Evolutionary conservation across 2,888 invertebrate genomes (phyloP), one percentile per base, ranked within the genome.

Genomic region (Diplolepis rosae): DNA sequence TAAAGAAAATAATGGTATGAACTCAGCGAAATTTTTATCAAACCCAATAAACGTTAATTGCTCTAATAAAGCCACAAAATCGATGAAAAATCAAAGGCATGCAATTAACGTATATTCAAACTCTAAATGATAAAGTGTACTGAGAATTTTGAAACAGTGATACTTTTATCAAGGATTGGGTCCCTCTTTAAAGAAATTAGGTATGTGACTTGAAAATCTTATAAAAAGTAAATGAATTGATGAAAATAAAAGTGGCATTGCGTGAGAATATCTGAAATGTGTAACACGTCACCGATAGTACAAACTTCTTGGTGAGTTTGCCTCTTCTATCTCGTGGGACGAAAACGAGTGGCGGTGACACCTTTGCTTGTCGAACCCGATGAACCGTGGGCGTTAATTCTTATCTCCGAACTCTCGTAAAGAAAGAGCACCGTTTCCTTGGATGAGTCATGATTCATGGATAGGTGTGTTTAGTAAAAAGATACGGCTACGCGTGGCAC

Each of bases 321-420:
- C 66, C 70, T 74, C 73, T 68, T 61, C 66, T 79, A 77, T 79
- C 76, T 78, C 68, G 72, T 56, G 72, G 71, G 72, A 70, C 76
- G 66, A 61, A 61, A 61, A 24, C 18, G 15, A 35, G 61, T 48
- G 48, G 56, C 75, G 72, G 73, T 74, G 74, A 71, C 70, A 72
- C 77, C 76, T 76, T 75, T 76, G 72, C 77, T 80, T 75, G 77
- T 65, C 73, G 71, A 77, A 68, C 54, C 54, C 61, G 69, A 77
- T 73, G 54, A 42, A 61, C 52, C 39, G 56, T 61, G 39, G 50
- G 54, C 51, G 48, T 66, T 30, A 35, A 48, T 65, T 66, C 65
- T 66, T 70, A 70, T 68, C 69, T 51, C 65, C 65, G 51, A 65
- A 65, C 18, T 61, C 35, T 65, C 45, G 42, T 51, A 61, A 70